These are phyloP conservation scores for Listrodromus nycthemerus DNA, from an alignment of 2,888 invertebrate species.

Conservation along the genomic window DNA sequence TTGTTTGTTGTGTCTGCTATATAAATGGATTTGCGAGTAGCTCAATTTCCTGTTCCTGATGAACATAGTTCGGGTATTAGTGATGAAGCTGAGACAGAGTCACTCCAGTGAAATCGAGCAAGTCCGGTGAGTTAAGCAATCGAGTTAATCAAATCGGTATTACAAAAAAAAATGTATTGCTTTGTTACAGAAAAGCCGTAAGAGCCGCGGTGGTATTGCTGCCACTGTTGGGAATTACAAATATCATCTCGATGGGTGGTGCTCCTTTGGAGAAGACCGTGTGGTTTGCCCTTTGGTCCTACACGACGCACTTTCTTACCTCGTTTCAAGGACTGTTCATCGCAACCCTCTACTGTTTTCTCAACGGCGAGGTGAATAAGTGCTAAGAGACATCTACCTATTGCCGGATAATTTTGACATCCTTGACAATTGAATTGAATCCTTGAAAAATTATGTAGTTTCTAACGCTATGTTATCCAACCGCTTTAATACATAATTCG, in stretches of 20 bases:
- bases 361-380: constrained; percentile 91
- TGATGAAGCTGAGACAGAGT: constrained; percentile 90
- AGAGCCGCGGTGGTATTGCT: constrained; percentile 92
- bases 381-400: too few species aligned
- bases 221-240: constrained; percentile 93
- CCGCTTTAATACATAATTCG: background rate
- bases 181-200: constrained; percentile 89
- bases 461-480: too few species aligned
- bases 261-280: constrained; percentile 88
- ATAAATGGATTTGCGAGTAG: constrained; percentile 83
- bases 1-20: background rate
- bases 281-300: constrained; percentile 93
- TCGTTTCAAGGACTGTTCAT: constrained; percentile 95
- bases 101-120: constrained; percentile 91
- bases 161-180: constrained; percentile 9
- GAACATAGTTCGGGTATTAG: constrained; percentile 92
- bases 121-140: constrained; percentile 86
- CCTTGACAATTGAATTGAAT: too few species aligned
- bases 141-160: constrained; percentile 24
- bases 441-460: too few species aligned
- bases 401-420: too few species aligned
- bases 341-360: constrained; percentile 92
- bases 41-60: constrained; percentile 91
- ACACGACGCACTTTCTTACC: constrained; percentile 91
- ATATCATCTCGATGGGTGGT: constrained; percentile 90